Evolutionary conservation across 2,113 vertebrate genomes (phyloP), one percentile per base, ranked within the genome.

Genomic region (Salvator merianae): DNA sequence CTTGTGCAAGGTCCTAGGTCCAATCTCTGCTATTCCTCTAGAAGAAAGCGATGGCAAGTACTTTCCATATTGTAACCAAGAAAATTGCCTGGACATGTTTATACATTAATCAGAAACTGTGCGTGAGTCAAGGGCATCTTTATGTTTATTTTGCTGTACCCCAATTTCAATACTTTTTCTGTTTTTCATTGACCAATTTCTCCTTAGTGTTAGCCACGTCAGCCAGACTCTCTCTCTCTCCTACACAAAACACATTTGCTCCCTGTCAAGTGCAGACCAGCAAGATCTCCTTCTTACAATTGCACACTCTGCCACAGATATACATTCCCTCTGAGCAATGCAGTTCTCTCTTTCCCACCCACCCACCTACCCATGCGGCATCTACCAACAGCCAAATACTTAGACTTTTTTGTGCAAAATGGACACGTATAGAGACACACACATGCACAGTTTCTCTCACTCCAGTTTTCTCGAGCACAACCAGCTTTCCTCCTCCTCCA

Each of bases 361-460:
- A 84, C 68, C 30, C 68, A 84, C 76, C 13, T 53, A 84, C 68
- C 30, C 68, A 84, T 68, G 47, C 3, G 7, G 38, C 43, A 14
- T 72, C 53, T 84, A 77, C 47, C 47, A 84, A 43, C 34, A 84
- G 75, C 36, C 83, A 78, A 22, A 71, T 84, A 66, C 36, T 62
- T 38, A 84, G 24, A 38, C 76, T 72, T 50, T 84, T 24, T 79
- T 43, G n/a, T 38, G 78, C 50, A 72, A 28, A 79, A 84, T 12
- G 66, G 83, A 59, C 68, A 34, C 76, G 68, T 63, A 12, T 26
- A 77, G 74, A 84, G 63, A 77, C 65, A 70, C 26, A n/a, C 68
- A 43, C 53, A 78, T 24, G 10, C 75, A 68, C n/a, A 62, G 22
- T 71, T 84, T 84, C 50, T 84, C 69, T 55, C 36, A 47, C 30